phyloP scores from a whole-genome alignment of 92 coral and sea anemone genomes.

The Porites evermanni region DNA sequence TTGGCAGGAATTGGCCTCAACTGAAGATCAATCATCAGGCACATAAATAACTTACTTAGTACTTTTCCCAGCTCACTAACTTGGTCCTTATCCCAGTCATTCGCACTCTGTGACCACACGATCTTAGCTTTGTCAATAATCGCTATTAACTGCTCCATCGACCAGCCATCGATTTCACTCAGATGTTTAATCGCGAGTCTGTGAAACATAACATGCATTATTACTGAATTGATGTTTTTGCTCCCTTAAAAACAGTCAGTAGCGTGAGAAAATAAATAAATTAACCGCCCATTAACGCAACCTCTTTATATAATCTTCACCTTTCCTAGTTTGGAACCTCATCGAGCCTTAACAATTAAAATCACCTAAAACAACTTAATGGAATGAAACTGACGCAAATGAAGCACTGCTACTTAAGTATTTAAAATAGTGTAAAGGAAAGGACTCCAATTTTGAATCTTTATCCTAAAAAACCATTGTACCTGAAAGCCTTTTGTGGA shows the following conservation, averaged over 20 bases:
- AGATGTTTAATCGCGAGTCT: constrained; percentile 84
- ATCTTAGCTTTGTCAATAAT: constrained; percentile 77
- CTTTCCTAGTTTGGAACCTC: too few species aligned
- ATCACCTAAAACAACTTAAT: too few species aligned
- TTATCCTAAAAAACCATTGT: background rate
- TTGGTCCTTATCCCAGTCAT: constrained; percentile 92
- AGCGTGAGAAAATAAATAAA: too few species aligned
- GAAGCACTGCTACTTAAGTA: too few species aligned
- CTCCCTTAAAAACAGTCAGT: too few species aligned
- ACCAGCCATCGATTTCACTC: constrained; percentile 84
- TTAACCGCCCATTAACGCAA: too few species aligned
- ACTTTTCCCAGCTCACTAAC: constrained; percentile 89
- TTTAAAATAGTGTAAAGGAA: background rate
- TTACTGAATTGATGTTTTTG: background rate
- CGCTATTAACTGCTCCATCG: constrained; percentile 79
- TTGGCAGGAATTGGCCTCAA: too few species aligned
- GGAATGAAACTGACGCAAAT: too few species aligned
- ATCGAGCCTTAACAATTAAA: too few species aligned
- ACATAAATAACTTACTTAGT: constrained; percentile 66
- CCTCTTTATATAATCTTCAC: too few species aligned
- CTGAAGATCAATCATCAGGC: too few species aligned
- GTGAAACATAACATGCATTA: background rate
- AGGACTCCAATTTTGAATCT: background rate
- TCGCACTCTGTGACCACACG: constrained; percentile 72
- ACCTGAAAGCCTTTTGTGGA: constrained; percentile 87